Percentiles rank a stretch among this genome's conserved stretches.
Conservation (phyloP, 2,888 invertebrate genomes). For the Mythimna vitellina region DNA sequence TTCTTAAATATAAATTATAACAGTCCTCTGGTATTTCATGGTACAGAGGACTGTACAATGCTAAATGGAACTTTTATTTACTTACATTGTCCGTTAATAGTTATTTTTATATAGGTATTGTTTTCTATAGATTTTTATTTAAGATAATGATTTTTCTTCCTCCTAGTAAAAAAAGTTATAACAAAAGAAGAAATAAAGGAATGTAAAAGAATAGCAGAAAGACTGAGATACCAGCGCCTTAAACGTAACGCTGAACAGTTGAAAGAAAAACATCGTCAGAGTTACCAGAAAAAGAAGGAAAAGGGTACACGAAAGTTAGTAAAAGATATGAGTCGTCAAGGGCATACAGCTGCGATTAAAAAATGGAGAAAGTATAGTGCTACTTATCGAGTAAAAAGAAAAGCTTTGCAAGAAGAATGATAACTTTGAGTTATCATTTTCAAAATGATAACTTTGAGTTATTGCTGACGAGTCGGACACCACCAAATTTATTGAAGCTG, state of each 20-base stretch:
- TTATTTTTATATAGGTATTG: no score
- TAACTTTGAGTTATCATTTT: neutral
- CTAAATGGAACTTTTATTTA: no score
- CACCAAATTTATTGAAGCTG: no score
- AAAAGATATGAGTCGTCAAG: slow-evolving; percentile 3
- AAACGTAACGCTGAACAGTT: slow-evolving; percentile 7
- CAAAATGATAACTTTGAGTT: no score
- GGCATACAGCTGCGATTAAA: slow-evolving; percentile 4
- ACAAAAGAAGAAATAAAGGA: slow-evolving; percentile 1
- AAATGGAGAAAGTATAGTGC: neutral
- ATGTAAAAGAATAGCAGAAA: slow-evolving; percentile 6
- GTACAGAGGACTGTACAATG: no score
- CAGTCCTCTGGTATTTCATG: no score
- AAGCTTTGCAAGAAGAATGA: neutral
- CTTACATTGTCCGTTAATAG: no score
- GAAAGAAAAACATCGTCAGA: slow-evolving; percentile 11
- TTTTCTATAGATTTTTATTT: no score
- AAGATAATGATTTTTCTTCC: no score
- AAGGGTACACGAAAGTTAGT: neutral
- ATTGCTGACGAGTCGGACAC: neutral
- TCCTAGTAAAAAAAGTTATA: slow-evolving; percentile 3
- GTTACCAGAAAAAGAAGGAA: slow-evolving; percentile 10
- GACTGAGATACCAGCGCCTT: slow-evolving; percentile 2
- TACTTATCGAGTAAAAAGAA: slow-evolving; percentile 1
- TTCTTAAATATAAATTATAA: no score